Base-by-base conservation (phyloP, 2,797 vertebrate species). In the Varecia variegata region DNA sequence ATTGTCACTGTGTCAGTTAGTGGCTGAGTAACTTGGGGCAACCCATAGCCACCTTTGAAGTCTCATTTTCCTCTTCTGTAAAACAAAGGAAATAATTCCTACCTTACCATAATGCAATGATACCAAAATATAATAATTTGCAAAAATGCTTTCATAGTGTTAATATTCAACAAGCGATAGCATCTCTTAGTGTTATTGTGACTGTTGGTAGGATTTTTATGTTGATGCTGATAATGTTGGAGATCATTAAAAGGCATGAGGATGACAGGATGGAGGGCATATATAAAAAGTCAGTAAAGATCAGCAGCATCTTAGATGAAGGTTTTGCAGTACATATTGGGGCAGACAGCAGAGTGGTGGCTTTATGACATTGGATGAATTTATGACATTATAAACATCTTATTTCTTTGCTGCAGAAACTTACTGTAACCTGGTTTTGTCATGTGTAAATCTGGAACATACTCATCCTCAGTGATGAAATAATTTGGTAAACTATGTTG, bases 181-280 rank as follows among this genome's bases (percentile, higher is more conserved):
- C 2, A 0, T 43, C 43, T 45, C 17, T 14, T 4, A 30, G 3
- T 14, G 45, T 25, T 38, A 11, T 0, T 35, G 10, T 20, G 38
- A 30, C 4, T 27, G 1, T 10, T 9, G 9, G 3, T 40, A 0
- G 45, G 7, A 20, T 8, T 71, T 30, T 15, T 43, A 5, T 43
- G 35, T 21, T 7, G 32, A 21, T 70, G 15, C 8, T 40, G 25
- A 38, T 30, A 47, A 52, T 27, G 7, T 13, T 35, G 15, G 7
- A 40, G 32, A 14, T 25, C 25, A 1, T 70, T 60, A 32, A 45
- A 60, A 71, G 32, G 40, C 3, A 4, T 38, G 83, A 50, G 2
- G 52, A 60, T 50, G 65, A 60, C n/a, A 60, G 52, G n/a, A 30
- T 40, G 25, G 14, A 50, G 38, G 8, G 35, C 7, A 6, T n/a